Evolutionary conservation across 1,140 invertebrate species (phyloP).

Genomic region (Rhizoglyphus robini): DNA sequence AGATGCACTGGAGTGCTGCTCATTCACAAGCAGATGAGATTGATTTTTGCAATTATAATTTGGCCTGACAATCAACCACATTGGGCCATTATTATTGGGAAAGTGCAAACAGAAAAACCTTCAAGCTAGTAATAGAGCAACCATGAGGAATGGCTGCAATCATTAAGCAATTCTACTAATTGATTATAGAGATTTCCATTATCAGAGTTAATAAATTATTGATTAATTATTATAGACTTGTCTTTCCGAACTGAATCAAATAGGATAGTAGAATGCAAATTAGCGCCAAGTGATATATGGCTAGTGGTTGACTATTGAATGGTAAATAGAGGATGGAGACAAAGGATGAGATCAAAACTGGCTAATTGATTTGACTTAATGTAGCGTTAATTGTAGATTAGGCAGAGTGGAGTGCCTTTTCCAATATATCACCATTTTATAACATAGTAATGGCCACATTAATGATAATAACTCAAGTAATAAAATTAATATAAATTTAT

Average conservation of each 20-base stretch:
- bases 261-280: not conserved
- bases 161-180: conserved; percentile 14
- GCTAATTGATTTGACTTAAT: conserved; percentile 14
- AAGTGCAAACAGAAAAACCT: not conserved
- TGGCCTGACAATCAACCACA: not conserved
- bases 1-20: not conserved
- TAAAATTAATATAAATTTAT: conserved; percentile 14
- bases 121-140: not conserved
- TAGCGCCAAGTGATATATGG: not conserved
- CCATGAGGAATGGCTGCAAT: not conserved
- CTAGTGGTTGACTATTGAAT: not conserved
- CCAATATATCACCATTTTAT: not conserved
- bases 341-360: conserved; percentile 7
- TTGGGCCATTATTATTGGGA: not conserved
- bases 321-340: conserved; percentile 7
- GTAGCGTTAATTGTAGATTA: conserved; percentile 15
- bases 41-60: conserved; percentile 15
- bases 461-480: conserved; percentile 6
- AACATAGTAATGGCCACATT: not conserved
- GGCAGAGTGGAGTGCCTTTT: not conserved
- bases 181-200: conserved; percentile 12
- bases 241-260: not conserved
- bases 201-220: conserved; percentile 11
- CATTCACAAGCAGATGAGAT: conserved; percentile 3
- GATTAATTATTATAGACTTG: conserved; percentile 1